Percentiles rank a stretch among this genome's conserved stretches.
These are phyloP conservation scores for Pollenia griseotomentosa DNA, from an alignment of 2,888 invertebrate species.

Conservation along the genomic window DNA sequence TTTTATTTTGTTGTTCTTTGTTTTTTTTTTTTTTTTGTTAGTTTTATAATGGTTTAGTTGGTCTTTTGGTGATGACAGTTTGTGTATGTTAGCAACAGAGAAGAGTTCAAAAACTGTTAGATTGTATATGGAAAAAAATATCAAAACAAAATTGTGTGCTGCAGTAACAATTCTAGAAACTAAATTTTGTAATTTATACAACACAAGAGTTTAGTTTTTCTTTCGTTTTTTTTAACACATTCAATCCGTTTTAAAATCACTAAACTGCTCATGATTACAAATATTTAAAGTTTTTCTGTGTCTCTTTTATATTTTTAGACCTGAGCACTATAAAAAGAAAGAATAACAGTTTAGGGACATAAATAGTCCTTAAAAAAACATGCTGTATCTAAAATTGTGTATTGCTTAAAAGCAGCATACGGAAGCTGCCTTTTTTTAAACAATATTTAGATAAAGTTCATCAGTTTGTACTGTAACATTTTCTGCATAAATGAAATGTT, in stretches of 20 bases:
- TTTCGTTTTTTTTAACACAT: slow-evolving; percentile 13
- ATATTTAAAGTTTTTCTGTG: slow-evolving; percentile 77
- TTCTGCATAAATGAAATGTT: slow-evolving; percentile 38
- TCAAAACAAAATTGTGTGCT: slow-evolving; percentile 4
- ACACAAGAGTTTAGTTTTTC: slow-evolving; percentile 37
- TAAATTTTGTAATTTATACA: slow-evolving; percentile 53
- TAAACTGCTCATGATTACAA: slow-evolving; percentile 81
- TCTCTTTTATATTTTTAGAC: not conserved
- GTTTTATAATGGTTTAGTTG: slow-evolving; percentile 60
- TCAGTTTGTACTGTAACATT: slow-evolving; percentile 53
- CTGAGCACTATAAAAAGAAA: slow-evolving; percentile 11
- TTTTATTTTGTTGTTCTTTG: not conserved
- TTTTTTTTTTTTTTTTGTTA: not conserved
- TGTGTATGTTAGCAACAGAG: slow-evolving; percentile 40
- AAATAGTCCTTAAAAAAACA: slow-evolving; percentile 39
- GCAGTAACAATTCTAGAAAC: slow-evolving; percentile 36
- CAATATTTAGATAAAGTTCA: slow-evolving; percentile 67
- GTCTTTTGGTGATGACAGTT: slow-evolving; percentile 69
- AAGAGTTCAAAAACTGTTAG: slow-evolving; percentile 35
- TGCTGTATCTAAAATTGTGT: slow-evolving; percentile 37
- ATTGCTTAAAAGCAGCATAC: slow-evolving; percentile 24
- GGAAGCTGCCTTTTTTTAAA: slow-evolving; percentile 51
- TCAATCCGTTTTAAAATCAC: slow-evolving; percentile 77
- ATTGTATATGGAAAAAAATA: slow-evolving; percentile 28
- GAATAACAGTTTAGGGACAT: slow-evolving; percentile 28